Evolutionary conservation across 2,888 invertebrate species (phyloP).

Genomic region (Pegoplata infirma): DNA sequence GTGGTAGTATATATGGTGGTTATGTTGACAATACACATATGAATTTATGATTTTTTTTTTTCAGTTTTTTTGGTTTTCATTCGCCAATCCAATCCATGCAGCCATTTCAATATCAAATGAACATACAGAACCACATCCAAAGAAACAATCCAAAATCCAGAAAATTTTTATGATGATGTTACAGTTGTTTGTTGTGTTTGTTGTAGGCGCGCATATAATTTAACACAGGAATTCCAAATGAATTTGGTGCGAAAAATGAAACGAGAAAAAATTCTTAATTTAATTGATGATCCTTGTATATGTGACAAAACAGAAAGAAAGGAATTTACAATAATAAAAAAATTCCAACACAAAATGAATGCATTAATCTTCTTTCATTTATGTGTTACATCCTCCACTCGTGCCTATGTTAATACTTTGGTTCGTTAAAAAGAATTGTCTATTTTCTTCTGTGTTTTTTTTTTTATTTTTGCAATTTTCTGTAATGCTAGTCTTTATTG

Average conservation of each 20-base stretch:
- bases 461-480: not conserved
- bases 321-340: conserved; percentile 37
- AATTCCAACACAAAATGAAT: conserved; percentile 44
- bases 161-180: conserved; percentile 42
- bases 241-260: conserved; percentile 54
- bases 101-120: conserved; percentile 38
- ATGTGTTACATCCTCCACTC: too few species aligned
- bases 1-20: conserved; percentile 20
- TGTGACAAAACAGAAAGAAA: conserved; percentile 44
- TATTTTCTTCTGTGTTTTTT: not conserved
- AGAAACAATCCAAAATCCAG: conserved; percentile 51
- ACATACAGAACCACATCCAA: conserved; percentile 41
- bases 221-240: conserved; percentile 55
- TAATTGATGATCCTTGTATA: conserved; percentile 55
- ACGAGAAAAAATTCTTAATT: conserved; percentile 60
- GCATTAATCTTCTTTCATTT: conserved; percentile 52
- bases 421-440: not conserved
- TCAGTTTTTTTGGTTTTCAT: conserved; percentile 4
- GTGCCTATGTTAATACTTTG: not conserved
- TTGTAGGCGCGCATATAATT: conserved; percentile 58
- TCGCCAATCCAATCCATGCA: conserved; percentile 31
- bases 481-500: too few species aligned
- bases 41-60: conserved; percentile 49
- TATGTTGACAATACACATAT: conserved; percentile 60
- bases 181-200: too few species aligned